phyloP scores from a whole-genome alignment of 2,797 vertebrate species.

The Prionace glauca region DNA sequence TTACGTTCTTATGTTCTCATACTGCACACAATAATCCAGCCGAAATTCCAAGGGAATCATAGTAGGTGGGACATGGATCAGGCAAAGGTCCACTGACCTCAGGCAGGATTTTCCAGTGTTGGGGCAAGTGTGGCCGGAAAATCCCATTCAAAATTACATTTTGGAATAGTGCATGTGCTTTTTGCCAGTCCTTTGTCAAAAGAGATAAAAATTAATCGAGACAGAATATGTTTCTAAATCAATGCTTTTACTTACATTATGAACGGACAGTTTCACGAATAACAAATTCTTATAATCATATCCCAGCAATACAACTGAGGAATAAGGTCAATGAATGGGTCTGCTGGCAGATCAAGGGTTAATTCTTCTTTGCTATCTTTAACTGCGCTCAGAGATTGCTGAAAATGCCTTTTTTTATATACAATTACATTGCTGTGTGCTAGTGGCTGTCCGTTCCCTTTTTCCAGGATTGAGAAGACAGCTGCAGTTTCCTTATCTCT shows the following conservation, averaged over 20 bases:
- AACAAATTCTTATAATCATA: background rate
- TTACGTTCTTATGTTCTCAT: no score
- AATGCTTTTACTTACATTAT: background rate
- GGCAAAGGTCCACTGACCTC: no score
- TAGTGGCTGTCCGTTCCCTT: background rate
- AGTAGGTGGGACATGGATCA: no score
- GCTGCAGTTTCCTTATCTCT: slow-evolving; percentile 11
- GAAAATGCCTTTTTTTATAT: background rate
- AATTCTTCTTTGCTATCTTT: background rate
- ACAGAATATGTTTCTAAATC: background rate
- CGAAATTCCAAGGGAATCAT: no score
- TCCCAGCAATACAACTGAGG: background rate
- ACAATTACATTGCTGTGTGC: background rate
- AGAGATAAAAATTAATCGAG: background rate
- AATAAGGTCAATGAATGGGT: background rate
- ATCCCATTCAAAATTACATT: background rate
- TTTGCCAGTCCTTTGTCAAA: background rate
- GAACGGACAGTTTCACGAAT: background rate
- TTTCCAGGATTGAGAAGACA: background rate
- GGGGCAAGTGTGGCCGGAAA: no score
- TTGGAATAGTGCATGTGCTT: background rate
- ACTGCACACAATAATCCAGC: no score
- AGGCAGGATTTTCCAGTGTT: no score
- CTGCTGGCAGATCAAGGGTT: background rate
- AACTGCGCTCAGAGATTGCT: background rate